Evolutionary conservation across 2,113 vertebrate species (phyloP), one percentile per base, ranked within the genome.

Genomic region (Mohoua ochrocephala): DNA sequence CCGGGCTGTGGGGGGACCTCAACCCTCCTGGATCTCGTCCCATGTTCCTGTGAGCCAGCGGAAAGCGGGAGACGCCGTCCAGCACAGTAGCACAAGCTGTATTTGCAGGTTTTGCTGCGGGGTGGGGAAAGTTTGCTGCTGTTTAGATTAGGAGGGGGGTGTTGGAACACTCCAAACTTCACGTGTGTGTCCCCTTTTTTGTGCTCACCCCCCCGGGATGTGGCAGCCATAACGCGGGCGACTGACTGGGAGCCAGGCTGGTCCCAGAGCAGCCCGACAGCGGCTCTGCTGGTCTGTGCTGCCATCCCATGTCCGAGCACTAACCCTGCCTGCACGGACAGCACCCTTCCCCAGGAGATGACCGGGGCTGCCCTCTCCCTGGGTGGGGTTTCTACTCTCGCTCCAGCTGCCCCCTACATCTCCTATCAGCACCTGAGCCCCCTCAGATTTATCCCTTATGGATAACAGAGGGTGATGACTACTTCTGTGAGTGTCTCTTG

Each of bases 371-470:
- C 7, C 20, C 49, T 16, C 9, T 61, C 50, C 31, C 27, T 2
- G n/a, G 44, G 14, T 0, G 15, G 22, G 18, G 16, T 21, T 47
- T 45, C 61, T 6, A 6, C 57, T 59, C 13, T n/a, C 7, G 2
- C 23, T 56, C 31, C 65, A 28, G 22, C 13, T 69, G 8, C 5
- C 10, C 18, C 21, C 6, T 12, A 41, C 5, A 30, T 23, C 67
- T 86, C 42, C 44, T 12, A 8, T 0, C 1, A 0, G 22, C 3
- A 0, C 53, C 50, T 44, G 14, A 80, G 42, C 23, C 64, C 50
- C 35, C 9, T 56, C 31, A 11, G 3, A 8, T 81, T 47, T 15
- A 26, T 16, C 44, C 64, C 49, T n/a, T 23, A 1, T 0, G 5
- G 0, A 13, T 45, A 65, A 12, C 4, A 19, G 37, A 5, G n/a